Conservation (phyloP, 1,140 invertebrate genomes). For the Ceratitis capitata region DNA sequence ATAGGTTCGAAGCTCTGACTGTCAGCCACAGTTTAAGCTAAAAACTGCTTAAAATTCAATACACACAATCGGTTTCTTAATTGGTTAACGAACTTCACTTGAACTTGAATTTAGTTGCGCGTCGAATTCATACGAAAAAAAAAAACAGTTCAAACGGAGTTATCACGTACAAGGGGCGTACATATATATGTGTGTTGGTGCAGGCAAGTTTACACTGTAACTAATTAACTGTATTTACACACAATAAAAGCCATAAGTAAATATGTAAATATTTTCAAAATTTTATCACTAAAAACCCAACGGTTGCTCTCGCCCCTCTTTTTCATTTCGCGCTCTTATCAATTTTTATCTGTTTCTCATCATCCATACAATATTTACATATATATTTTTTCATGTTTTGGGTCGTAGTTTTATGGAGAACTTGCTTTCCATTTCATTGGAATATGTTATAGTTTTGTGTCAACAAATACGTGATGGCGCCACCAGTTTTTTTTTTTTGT, state of each 20-base stretch:
- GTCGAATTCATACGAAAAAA: not conserved
- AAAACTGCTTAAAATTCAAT: not conserved
- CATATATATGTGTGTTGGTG: not conserved
- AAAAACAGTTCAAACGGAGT: not conserved
- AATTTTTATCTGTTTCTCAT: not conserved
- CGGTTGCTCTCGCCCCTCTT: not conserved
- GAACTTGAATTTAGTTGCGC: constrained; percentile 6
- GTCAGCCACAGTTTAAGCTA: no score
- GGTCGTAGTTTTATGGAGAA: not conserved
- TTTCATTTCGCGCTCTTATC: not conserved
- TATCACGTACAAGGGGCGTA: not conserved
- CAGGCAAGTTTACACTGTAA: no score
- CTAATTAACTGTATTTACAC: no score
- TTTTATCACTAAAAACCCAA: not conserved
- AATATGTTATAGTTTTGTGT: constrained; percentile 27
- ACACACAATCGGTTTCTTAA: not conserved
- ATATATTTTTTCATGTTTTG: not conserved
- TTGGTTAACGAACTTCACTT: not conserved
- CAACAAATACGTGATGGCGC: not conserved
- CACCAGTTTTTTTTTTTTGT: constrained; percentile 3
- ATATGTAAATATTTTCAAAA: not conserved
- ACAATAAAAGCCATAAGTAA: no score
- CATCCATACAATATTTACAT: not conserved
- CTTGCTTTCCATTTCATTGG: constrained; percentile 30
- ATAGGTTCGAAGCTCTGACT: no score